Conservation (phyloP, 2,113 vertebrate genomes). For the Tursiops truncatus region DNA sequence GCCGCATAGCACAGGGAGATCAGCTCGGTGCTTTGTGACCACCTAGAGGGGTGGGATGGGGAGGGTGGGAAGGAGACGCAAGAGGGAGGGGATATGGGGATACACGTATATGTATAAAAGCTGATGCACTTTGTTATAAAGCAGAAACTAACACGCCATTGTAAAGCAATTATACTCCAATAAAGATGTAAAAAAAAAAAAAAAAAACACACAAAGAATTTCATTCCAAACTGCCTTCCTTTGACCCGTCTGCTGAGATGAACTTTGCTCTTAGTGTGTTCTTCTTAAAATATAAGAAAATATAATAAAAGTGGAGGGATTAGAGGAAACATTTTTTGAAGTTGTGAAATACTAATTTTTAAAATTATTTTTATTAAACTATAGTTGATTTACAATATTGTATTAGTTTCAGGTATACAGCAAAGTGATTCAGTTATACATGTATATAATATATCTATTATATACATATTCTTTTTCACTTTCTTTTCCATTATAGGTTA, state of each 20-base stretch:
- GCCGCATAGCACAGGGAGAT: too few species aligned
- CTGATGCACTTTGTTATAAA: too few species aligned
- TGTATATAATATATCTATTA: background rate
- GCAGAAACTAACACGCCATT: too few species aligned
- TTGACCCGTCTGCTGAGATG: background rate
- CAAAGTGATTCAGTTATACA: background rate
- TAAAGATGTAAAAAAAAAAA: too few species aligned
- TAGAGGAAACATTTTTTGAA: background rate
- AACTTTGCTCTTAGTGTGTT: background rate
- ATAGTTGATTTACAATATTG: background rate
- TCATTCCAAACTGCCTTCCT: background rate
- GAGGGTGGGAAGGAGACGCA: too few species aligned
- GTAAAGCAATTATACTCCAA: too few species aligned
- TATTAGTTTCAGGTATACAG: background rate
- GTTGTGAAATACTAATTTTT: background rate
- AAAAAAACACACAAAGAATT: background rate
- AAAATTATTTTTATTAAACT: background rate
- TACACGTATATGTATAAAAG: too few species aligned
- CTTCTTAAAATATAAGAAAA: background rate
- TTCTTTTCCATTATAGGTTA: background rate
- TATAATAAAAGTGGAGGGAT: background rate
- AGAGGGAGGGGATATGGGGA: too few species aligned
- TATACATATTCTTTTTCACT: background rate
- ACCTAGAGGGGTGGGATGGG: too few species aligned
- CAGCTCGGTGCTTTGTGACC: too few species aligned